These are phyloP conservation scores for Ommatoiulus sabulosus DNA, from an alignment of 2,888 invertebrate species.

Conservation along the genomic window DNA sequence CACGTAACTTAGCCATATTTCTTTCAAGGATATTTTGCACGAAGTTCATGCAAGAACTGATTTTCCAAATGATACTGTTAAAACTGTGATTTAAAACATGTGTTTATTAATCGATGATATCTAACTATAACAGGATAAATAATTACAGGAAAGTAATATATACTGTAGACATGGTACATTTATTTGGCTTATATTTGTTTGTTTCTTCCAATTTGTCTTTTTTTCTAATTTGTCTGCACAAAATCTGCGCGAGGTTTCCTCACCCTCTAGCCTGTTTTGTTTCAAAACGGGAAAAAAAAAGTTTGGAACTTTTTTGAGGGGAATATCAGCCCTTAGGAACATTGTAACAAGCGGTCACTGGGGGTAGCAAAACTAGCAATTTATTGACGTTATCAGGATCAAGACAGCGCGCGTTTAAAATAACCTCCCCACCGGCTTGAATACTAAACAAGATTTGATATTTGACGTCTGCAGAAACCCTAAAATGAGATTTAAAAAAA, in stretches of 20 bases:
- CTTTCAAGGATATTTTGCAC: too few species aligned
- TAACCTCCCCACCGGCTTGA: neutral
- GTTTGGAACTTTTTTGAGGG: neutral
- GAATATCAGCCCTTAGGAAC: neutral
- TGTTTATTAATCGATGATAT: too few species aligned
- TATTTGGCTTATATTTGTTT: too few species aligned
- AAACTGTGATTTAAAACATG: too few species aligned
- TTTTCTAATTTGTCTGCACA: neutral
- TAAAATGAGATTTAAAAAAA: neutral
- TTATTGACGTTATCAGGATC: conserved; percentile 7
- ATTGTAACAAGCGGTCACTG: neutral
- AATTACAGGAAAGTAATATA: too few species aligned
- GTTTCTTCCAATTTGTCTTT: too few species aligned
- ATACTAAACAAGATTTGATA: neutral
- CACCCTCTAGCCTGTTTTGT: neutral
- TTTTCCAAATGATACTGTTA: too few species aligned
- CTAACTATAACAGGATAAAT: too few species aligned
- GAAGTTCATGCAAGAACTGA: too few species aligned
- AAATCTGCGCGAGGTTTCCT: neutral
- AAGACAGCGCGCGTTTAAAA: neutral
- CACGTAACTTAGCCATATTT: too few species aligned
- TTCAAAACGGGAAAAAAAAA: neutral
- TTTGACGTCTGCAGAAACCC: neutral
- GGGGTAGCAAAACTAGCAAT: neutral
- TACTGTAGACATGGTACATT: too few species aligned